phyloP scores from a whole-genome alignment of 2,797 vertebrate species.

The Tragelaphus eurycerus region DNA sequence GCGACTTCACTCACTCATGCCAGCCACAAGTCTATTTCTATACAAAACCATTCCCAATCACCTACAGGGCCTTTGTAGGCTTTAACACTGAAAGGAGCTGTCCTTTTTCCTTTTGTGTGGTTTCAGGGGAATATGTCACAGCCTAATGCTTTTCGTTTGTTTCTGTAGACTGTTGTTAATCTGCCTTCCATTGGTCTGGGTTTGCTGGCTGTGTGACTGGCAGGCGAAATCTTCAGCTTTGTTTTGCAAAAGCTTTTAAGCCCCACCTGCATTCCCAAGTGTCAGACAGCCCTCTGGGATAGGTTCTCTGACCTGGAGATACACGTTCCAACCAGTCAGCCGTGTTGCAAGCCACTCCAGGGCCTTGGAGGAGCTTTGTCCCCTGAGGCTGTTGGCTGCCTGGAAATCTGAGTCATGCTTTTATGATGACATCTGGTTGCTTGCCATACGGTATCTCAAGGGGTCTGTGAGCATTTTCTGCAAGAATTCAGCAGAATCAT shows the following conservation, averaged over 20 bases:
- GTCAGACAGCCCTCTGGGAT: background rate
- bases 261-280: background rate
- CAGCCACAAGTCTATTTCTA: background rate
- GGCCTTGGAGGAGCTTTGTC: background rate
- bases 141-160: background rate
- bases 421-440: background rate
- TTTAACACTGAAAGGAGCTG: background rate
- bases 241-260: background rate
- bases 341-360: background rate
- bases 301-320: background rate
- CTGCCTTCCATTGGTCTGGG: background rate
- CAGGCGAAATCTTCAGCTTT: background rate
- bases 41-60: background rate
- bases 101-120: background rate
- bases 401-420: conserved; percentile 22
- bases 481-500: background rate
- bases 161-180: background rate
- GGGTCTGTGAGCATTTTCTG: conserved; percentile 31
- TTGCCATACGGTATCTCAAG: background rate
- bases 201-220: background rate
- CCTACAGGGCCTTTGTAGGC: background rate
- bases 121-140: background rate
- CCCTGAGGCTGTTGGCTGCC: background rate
- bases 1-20: no score
- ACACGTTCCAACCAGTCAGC: background rate